Conservation (phyloP, 2,113 vertebrate species). For the Phaetusa simplex region DNA sequence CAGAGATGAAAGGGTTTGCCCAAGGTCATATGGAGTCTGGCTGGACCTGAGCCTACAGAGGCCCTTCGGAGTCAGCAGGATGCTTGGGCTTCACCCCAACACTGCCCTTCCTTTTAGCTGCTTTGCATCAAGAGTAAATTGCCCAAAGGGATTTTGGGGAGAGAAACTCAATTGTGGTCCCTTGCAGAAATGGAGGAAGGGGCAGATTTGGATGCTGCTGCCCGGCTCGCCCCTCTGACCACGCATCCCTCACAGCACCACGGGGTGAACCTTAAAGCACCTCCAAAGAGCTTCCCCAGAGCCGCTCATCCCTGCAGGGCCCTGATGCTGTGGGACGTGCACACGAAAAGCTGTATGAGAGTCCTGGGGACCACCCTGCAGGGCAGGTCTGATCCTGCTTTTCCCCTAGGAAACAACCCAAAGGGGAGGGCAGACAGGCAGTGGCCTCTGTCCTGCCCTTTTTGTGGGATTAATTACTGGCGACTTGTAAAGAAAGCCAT, state of each 20-base stretch:
- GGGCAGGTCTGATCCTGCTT: background rate
- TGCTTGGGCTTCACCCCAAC: background rate
- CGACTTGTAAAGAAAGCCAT: background rate
- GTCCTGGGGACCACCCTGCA: background rate
- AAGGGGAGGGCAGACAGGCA: background rate
- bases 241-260: accelerated
- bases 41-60: background rate
- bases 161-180: background rate
- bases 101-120: background rate
- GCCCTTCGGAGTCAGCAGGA: background rate
- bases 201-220: background rate
- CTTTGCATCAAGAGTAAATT: background rate
- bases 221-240: accelerated
- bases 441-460: background rate
- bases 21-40: background rate
- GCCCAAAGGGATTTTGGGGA: background rate
- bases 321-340: accelerated
- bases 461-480: background rate
- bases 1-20: background rate
- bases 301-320: background rate
- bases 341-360: accelerated
- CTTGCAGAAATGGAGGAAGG: background rate
- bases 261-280: background rate
- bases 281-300: background rate
- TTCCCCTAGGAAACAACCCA: background rate